Conservation (phyloP, 2,797 vertebrate species). For the Pteronotus mesoamericanus region DNA sequence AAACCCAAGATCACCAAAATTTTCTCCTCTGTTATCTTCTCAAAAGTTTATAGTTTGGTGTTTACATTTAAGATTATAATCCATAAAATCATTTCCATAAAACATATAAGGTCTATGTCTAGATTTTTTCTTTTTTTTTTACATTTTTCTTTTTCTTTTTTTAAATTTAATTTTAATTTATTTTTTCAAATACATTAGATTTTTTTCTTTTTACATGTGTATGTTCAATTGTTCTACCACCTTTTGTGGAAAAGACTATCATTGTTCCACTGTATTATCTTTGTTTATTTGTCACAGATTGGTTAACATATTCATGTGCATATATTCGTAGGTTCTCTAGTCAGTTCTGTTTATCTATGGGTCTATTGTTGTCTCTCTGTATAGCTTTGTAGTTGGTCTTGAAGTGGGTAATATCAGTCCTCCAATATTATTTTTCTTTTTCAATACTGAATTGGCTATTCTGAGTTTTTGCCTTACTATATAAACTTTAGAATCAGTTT, state of each 20-base stretch:
- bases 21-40: background rate
- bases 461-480: background rate
- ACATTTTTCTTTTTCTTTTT: too few species aligned
- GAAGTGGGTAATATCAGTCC: background rate
- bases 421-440: background rate
- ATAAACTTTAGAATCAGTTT: background rate
- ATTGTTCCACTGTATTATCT: background rate
- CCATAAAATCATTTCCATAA: background rate
- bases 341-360: background rate
- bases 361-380: background rate
- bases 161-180: too few species aligned
- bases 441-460: background rate
- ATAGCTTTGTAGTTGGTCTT: background rate
- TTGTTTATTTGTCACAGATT: background rate
- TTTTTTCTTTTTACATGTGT: background rate
- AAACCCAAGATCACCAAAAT: background rate
- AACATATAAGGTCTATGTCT: background rate
- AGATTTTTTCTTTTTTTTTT: background rate
- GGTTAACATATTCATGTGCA: background rate
- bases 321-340: background rate
- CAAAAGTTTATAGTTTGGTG: background rate
- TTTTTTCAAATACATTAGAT: too few species aligned
- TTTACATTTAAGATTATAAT: background rate
- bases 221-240: background rate
- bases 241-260: background rate